These are phyloP conservation scores for Philypnodon macrostomus DNA, from an alignment of 2,797 vertebrate species.

Conservation along the genomic window DNA sequence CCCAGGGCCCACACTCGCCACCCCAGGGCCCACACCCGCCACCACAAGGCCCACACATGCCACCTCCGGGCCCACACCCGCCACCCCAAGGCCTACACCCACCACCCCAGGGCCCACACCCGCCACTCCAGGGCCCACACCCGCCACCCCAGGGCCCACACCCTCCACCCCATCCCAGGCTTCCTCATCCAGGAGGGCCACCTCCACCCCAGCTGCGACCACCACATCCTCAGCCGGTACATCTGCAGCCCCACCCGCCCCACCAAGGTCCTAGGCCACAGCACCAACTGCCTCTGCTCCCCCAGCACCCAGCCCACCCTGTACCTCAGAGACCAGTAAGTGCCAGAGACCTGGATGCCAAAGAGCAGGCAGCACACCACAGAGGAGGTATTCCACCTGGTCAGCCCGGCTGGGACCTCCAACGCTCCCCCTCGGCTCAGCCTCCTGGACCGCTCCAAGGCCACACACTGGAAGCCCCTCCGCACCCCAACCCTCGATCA, in stretches of 20 bases:
- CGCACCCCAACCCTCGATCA: slow-evolving; percentile 79
- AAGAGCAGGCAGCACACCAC: slow-evolving; percentile 82
- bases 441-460: slow-evolving; percentile 71
- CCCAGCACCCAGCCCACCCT: slow-evolving; percentile 76
- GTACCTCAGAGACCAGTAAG: slow-evolving; percentile 89
- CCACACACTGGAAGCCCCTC: slow-evolving; percentile 84
- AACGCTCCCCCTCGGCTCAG: slow-evolving; percentile 68
- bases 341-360: slow-evolving; percentile 92
- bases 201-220: slow-evolving; percentile 51
- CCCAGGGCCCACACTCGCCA: slow-evolving; percentile 61
- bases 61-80: slow-evolving; percentile 44
- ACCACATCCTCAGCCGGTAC: slow-evolving; percentile 59
- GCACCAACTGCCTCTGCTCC: slow-evolving; percentile 77
- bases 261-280: slow-evolving; percentile 75
- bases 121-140: slow-evolving; percentile 25
- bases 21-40: slow-evolving; percentile 39
- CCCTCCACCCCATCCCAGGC: slow-evolving; percentile 36
- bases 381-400: slow-evolving; percentile 63
- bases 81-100: slow-evolving; percentile 36
- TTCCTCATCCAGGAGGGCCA: slow-evolving; percentile 45
- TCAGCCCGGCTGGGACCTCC: slow-evolving; percentile 85
- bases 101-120: slow-evolving; percentile 61
- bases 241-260: slow-evolving; percentile 60
- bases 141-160: slow-evolving; percentile 37
- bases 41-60: slow-evolving; percentile 20